Percentiles rank a stretch among this genome's conserved stretches.
phyloP scores from a whole-genome alignment of 35 echinoderm and acorn worm species.

The Stichopus chloronotus region DNA sequence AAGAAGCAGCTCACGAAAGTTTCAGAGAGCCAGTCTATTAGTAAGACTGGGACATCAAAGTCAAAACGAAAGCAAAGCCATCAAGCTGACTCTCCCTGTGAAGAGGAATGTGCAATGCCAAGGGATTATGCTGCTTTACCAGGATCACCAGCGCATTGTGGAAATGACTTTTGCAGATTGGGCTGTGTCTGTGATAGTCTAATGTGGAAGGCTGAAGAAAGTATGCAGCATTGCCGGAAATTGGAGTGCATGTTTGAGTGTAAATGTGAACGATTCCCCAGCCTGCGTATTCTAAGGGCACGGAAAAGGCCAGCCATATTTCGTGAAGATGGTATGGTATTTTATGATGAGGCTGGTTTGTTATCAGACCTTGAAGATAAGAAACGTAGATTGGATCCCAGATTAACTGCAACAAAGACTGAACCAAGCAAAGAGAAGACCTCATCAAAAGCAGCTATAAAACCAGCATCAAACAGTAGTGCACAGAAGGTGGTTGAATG shows the following conservation, averaged over 20 bases:
- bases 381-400: not conserved
- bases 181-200: constrained; percentile 87
- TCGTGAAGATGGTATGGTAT: constrained; percentile 72
- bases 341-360: constrained; percentile 76
- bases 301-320: constrained; percentile 77
- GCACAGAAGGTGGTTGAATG: not conserved
- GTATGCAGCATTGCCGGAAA: constrained; percentile 76
- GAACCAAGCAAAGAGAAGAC: not conserved
- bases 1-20: not conserved
- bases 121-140: constrained; percentile 46
- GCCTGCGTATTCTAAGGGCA: constrained; percentile 52
- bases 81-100: not conserved
- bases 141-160: constrained; percentile 31
- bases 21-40: not conserved
- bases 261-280: constrained; percentile 52
- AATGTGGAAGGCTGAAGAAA: not conserved
- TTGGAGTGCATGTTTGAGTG: constrained; percentile 88
- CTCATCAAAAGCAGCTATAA: not conserved
- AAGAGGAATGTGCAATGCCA: constrained; percentile 32
- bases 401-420: not conserved
- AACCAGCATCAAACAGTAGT: not conserved
- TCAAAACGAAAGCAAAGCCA: not conserved
- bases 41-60: not conserved
- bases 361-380: not conserved
- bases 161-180: constrained; percentile 81